These are phyloP conservation scores for Allolobophora icterica DNA, from an alignment of 2,888 invertebrate genomes.

Conservation along the genomic window DNA sequence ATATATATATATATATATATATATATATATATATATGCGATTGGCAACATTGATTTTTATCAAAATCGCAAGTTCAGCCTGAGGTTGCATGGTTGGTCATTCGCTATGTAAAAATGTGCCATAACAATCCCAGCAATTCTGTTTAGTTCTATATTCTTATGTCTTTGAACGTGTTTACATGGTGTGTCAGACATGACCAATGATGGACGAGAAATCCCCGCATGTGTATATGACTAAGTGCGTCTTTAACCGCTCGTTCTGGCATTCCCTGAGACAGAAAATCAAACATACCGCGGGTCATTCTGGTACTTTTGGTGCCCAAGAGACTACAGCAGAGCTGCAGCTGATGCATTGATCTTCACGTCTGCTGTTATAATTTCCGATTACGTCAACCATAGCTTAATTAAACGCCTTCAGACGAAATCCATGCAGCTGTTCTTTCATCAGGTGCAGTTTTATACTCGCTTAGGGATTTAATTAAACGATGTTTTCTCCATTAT, in stretches of 20 bases:
- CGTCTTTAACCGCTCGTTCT: neutral
- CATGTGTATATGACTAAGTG: neutral
- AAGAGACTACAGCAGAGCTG: neutral
- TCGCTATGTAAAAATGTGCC: too few relatives aligned
- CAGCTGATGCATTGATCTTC: neutral
- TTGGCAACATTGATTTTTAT: too few relatives aligned
- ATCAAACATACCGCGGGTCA: neutral
- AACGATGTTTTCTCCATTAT: neutral
- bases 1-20: too few relatives aligned
- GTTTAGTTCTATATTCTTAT: neutral
- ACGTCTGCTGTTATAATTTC: neutral
- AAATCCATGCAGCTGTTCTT: neutral
- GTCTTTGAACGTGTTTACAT: neutral
- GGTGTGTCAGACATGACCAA: too few relatives aligned
- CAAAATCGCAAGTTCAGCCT: neutral
- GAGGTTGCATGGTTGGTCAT: neutral
- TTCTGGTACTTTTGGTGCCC: neutral
- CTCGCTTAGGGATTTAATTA: neutral
- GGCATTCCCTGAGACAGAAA: neutral
- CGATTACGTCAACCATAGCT: neutral
- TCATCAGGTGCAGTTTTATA: neutral
- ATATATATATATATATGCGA: too few relatives aligned
- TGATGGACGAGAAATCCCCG: neutral
- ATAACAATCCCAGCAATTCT: too few relatives aligned
- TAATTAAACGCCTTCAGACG: neutral